Percentiles rank a stretch among this genome's conserved stretches.
Evolutionary conservation across 2,113 vertebrate genomes (phyloP).

Genomic region (Ascaphus truei): DNA sequence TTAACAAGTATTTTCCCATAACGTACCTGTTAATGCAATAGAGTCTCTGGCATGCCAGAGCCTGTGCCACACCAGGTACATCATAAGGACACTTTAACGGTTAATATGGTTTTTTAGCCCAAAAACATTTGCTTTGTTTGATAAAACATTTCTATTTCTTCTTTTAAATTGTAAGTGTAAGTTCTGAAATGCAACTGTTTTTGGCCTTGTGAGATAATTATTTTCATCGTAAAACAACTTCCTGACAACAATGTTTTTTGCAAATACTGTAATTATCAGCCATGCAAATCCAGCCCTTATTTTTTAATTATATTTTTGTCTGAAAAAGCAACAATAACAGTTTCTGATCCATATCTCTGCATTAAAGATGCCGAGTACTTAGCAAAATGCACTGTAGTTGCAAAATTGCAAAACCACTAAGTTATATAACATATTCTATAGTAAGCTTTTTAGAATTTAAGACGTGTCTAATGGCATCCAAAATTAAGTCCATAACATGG

Average conservation of each 20-base stretch:
- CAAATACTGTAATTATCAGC: background rate
- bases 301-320: background rate
- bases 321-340: background rate
- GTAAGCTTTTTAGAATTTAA: background rate
- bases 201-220: background rate
- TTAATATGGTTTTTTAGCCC: no score
- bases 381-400: background rate
- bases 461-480: background rate
- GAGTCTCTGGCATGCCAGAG: no score
- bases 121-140: no score
- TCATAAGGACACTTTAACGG: no score
- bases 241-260: background rate
- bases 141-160: background rate
- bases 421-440: background rate
- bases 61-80: no score
- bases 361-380: background rate
- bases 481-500: background rate
- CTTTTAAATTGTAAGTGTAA: background rate
- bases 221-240: background rate
- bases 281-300: background rate
- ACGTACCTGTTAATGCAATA: no score
- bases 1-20: no score
- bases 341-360: background rate
- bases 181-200: background rate
- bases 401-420: background rate